These are phyloP conservation scores for Sylvilagus bachmani DNA, from an alignment of 2,113 vertebrate genomes.

Conservation along the genomic window DNA sequence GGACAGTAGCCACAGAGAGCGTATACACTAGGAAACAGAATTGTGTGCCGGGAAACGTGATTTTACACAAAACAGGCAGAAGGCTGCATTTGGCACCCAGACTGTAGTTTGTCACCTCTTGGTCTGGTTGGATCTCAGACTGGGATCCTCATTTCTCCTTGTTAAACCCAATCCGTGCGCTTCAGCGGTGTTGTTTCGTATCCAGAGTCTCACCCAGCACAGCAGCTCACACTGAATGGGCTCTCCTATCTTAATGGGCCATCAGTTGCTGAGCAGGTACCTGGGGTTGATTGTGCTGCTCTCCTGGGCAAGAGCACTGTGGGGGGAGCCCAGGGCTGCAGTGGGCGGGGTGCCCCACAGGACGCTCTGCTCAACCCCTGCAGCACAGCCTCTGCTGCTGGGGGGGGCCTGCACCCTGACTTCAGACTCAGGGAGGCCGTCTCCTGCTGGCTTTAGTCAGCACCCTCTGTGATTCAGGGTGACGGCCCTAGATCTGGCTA, in stretches of 20 bases:
- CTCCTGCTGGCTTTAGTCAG: not conserved
- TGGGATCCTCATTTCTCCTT: constrained; percentile 34
- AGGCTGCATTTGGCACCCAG: not conserved
- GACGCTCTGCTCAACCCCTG: not conserved
- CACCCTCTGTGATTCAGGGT: not conserved
- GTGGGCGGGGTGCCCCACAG: not conserved
- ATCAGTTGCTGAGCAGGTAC: not conserved
- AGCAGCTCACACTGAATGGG: not conserved
- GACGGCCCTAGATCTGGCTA: not conserved
- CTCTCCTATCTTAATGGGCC: not conserved
- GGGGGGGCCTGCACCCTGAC: not conserved
- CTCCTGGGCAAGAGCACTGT: not conserved
- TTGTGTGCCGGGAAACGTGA: not conserved
- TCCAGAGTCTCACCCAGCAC: not conserved
- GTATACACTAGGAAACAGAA: not conserved
- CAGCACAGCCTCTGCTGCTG: not conserved
- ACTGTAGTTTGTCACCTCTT: not conserved
- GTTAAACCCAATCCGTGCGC: not conserved
- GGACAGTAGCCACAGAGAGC: not conserved
- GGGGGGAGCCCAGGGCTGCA: not conserved
- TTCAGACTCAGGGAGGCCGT: not conserved
- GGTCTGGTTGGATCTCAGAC: constrained; percentile 23
- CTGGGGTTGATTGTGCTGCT: not conserved
- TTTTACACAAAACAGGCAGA: not conserved
- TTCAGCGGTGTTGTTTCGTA: not conserved